phyloP scores from a whole-genome alignment of 2,113 vertebrate species.

The Illadopsis cleaveri region DNA sequence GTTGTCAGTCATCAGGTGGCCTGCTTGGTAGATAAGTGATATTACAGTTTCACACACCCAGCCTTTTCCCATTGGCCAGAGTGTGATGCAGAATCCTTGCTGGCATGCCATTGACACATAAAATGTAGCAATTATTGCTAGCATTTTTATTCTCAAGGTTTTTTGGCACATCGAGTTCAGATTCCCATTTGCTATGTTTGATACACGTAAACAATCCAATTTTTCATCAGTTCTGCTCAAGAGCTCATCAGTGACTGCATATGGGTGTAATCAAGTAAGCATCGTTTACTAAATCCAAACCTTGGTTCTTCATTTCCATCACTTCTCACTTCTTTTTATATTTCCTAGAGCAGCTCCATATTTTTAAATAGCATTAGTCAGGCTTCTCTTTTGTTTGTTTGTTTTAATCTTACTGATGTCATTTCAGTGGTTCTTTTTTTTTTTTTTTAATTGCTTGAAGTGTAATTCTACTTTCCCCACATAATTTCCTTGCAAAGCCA shows the following conservation, averaged over 20 bases:
- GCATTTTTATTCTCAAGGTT: slow-evolving; percentile 45
- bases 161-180: slow-evolving; percentile 3
- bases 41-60: slow-evolving; percentile 29
- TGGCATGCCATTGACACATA: slow-evolving; percentile 1
- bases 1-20: slow-evolving; percentile 71
- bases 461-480: background rate
- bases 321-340: background rate
- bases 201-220: slow-evolving; percentile 61
- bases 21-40: slow-evolving; percentile 64
- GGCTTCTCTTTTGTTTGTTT: slow-evolving; percentile 22
- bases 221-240: slow-evolving; percentile 59
- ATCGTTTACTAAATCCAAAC: slow-evolving; percentile 37
- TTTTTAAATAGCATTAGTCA: background rate
- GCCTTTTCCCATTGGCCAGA: slow-evolving; percentile 22
- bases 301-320: slow-evolving; percentile 18
- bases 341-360: background rate
- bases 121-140: slow-evolving; percentile 30
- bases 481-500: background rate
- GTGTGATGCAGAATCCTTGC: slow-evolving; percentile 23
- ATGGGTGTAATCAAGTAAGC: slow-evolving; percentile 55
- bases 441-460: background rate
- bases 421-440: background rate
- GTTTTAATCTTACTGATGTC: background rate
- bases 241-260: slow-evolving; percentile 49
- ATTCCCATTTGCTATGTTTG: slow-evolving; percentile 42